Evolutionary conservation across 2,888 invertebrate genomes (phyloP).

Genomic region (Galerucella pusilla): DNA sequence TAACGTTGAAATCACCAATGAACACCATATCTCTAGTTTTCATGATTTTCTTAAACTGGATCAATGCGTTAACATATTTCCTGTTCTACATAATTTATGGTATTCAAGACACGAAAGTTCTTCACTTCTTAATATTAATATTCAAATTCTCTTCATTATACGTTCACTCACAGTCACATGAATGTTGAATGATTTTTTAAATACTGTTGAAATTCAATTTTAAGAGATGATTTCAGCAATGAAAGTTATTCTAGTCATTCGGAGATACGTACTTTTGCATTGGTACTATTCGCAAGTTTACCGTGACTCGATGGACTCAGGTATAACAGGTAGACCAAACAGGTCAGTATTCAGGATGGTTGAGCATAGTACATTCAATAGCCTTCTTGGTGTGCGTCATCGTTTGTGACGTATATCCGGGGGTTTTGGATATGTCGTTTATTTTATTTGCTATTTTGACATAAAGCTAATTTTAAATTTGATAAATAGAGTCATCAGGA

Average conservation of each 20-base stretch:
- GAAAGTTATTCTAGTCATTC: conserved; percentile 40
- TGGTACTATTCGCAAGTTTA: conserved; percentile 38
- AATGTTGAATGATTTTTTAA: background rate
- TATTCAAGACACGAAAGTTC: conserved; percentile 1
- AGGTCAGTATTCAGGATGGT: conserved; percentile 24
- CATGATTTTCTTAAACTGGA: conserved; percentile 26
- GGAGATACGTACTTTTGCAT: conserved; percentile 23
- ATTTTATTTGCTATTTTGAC: no score
- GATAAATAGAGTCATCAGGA: no score
- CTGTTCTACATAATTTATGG: conserved; percentile 22
- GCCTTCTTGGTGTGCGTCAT: no score
- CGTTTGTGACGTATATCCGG: no score
- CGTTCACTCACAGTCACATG: background rate
- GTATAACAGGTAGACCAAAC: conserved; percentile 28
- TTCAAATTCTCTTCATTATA: background rate
- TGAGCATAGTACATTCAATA: no score
- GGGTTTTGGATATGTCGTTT: no score
- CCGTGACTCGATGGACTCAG: conserved; percentile 36
- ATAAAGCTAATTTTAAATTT: no score
- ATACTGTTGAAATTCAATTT: background rate
- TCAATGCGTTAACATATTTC: conserved; percentile 16
- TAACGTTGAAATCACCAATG: conserved; percentile 34
- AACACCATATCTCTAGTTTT: conserved; percentile 31
- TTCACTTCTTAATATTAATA: background rate
- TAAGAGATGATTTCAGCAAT: conserved; percentile 21